Evolutionary conservation across 2,113 vertebrate species (phyloP), one percentile per base, ranked within the genome.

Genomic region (Pitta sordida): DNA sequence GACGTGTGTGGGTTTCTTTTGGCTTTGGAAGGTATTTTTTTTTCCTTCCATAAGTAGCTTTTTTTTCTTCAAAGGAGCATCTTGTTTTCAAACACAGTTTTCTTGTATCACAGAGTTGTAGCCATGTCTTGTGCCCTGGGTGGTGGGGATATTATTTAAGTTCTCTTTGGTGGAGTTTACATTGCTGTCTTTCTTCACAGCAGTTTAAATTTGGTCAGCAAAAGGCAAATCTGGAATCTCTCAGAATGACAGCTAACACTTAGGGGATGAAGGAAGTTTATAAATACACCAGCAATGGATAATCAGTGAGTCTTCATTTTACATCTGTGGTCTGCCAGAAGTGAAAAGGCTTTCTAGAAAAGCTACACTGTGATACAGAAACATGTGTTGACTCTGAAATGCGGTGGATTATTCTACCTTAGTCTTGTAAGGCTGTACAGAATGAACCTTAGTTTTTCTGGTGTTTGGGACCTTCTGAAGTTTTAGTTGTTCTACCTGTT

Each of bases 211-310:
- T 63, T 59, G 76, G 67, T 90, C 75, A 92, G 87, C 86, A 74
- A 70, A 76, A 76, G 41, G 46, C 67, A 90, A 87, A 94, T 87
- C 75, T 95, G 93, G 93, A 87, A 51, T 58, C 9, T 65, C 43
- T 95, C 91, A 89, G 30, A 80, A 89, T 77, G 84, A 74, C 84
- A 80, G 55, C 67, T 86, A 70, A 53, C 75, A 74, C 90, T 92
- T 94, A 89, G 0, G 46, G 51, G 88, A 93, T 93, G 59, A 91
- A 90, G 90, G n/a, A 76, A 86, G 82, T 93, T 95, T 96, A 94
- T 91, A 94, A 96, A 91, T 93, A 77, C 4, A 90, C 80, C 53
- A 59, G 84, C 59, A 85, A 20, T 0, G 0, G 51, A 39, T 93
- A 59, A 87, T 92, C 9, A 1, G 49, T 4, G 2, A 73, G 46